These are phyloP conservation scores for Chionis minor DNA, from an alignment of 2,113 vertebrate genomes.

Conservation along the genomic window DNA sequence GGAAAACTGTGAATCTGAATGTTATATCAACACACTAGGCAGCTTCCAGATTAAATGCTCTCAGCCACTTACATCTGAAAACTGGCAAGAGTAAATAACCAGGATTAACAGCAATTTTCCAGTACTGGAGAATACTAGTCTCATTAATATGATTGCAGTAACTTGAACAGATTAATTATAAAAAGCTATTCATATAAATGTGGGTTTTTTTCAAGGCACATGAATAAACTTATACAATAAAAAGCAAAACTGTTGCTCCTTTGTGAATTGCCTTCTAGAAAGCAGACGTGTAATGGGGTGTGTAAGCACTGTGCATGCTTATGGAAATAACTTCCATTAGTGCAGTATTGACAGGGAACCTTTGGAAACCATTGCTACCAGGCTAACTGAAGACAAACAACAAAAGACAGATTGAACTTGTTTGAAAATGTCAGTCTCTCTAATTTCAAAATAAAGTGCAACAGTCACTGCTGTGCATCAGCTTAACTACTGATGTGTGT, in stretches of 20 bases:
- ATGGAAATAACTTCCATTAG: neutral
- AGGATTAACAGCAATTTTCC: neutral
- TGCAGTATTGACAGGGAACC: neutral
- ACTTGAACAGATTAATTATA: neutral
- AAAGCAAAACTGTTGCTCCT: neutral
- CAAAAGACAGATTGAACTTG: neutral
- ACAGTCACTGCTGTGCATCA: neutral
- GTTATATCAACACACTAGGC: neutral
- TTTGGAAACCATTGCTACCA: slow-evolving; percentile 16
- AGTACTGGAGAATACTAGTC: neutral
- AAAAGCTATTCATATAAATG: neutral
- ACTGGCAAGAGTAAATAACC: neutral
- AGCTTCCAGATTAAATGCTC: neutral
- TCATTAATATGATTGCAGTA: neutral
- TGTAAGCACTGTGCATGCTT: neutral
- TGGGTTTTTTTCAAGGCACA: neutral
- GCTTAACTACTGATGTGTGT: rapidly evolving
- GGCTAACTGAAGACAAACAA: neutral
- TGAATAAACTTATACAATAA: neutral
- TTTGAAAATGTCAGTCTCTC: neutral
- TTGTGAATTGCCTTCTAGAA: neutral
- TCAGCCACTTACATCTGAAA: neutral
- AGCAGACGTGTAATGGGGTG: neutral
- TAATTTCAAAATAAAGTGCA: neutral
- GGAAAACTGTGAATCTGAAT: neutral